Conservation (phyloP, 2,888 invertebrate species). For the Lepidonotus clava region DNA sequence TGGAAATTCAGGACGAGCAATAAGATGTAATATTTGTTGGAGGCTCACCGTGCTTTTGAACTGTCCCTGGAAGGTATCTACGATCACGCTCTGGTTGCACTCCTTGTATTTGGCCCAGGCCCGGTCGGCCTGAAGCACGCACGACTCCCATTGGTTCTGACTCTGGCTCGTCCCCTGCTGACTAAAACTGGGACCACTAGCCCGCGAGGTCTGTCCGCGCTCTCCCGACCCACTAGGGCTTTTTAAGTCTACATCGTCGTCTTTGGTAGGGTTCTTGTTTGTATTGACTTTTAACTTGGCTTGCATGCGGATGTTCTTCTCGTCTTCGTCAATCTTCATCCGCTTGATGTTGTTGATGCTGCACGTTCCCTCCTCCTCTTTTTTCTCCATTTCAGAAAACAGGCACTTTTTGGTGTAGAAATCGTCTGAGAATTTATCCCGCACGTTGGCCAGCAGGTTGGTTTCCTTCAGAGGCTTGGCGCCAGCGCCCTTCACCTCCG, state of each 20-base stretch:
- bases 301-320: conserved; percentile 62
- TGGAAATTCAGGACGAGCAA: too few relatives aligned
- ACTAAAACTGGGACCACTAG: background rate
- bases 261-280: conserved; percentile 59
- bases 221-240: background rate
- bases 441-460: conserved; percentile 79
- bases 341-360: conserved; percentile 72
- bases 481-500: conserved; percentile 53
- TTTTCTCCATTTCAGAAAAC: conserved; percentile 51
- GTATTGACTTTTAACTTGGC: conserved; percentile 68
- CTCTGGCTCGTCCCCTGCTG: background rate
- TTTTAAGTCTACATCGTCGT: background rate
- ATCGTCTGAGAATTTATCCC: conserved; percentile 65
- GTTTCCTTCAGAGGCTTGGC: conserved; percentile 81
- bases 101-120: conserved; percentile 84
- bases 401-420: conserved; percentile 60
- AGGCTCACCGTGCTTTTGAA: conserved; percentile 85
- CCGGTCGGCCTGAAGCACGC: conserved; percentile 81
- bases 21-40: too few relatives aligned
- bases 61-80: conserved; percentile 85
- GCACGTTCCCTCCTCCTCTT: conserved; percentile 51
- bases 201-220: background rate
- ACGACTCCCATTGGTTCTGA: conserved; percentile 44
- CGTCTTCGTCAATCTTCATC: conserved; percentile 74
- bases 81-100: conserved; percentile 84